phyloP scores from a whole-genome alignment of 2,888 invertebrate species.

The Conomelus anceps region DNA sequence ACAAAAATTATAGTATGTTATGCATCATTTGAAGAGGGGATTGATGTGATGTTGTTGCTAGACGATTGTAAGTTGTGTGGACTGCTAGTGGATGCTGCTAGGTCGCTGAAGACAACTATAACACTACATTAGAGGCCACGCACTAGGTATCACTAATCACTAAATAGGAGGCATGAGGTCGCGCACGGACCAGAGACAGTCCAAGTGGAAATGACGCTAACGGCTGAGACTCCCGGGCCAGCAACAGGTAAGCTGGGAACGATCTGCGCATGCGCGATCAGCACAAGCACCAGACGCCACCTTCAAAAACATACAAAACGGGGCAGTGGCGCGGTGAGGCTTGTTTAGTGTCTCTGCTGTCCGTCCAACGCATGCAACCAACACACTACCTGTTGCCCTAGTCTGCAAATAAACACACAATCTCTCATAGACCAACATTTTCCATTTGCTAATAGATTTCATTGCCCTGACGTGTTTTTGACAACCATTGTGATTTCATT shows the following conservation, averaged over 20 bases:
- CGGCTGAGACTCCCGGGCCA: conserved; percentile 1
- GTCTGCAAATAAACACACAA: not conserved
- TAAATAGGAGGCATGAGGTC: not conserved
- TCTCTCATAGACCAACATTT: not conserved
- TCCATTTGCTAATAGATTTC: not conserved
- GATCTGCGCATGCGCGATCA: not conserved
- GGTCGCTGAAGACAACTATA: not conserved
- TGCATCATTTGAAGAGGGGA: not conserved
- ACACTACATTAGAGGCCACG: not conserved
- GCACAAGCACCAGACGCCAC: not conserved
- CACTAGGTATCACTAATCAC: not conserved
- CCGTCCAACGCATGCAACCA: not conserved
- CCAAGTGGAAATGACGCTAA: not conserved
- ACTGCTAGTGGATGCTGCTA: not conserved
- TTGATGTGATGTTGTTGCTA: not conserved
- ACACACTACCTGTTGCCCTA: not conserved
- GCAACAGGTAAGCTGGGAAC: conserved; percentile 10
- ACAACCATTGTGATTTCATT: too few relatives aligned
- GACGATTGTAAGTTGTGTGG: not conserved
- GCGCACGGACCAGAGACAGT: not conserved
- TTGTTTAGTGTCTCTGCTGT: not conserved
- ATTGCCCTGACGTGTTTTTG: not conserved
- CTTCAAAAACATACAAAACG: not conserved
- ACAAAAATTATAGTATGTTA: not conserved
- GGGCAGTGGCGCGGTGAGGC: too few relatives aligned